Percentiles rank a stretch among this genome's conserved stretches.
Evolutionary conservation across 2,113 vertebrate species (phyloP).

Genomic region (Nansenia antarctica): DNA sequence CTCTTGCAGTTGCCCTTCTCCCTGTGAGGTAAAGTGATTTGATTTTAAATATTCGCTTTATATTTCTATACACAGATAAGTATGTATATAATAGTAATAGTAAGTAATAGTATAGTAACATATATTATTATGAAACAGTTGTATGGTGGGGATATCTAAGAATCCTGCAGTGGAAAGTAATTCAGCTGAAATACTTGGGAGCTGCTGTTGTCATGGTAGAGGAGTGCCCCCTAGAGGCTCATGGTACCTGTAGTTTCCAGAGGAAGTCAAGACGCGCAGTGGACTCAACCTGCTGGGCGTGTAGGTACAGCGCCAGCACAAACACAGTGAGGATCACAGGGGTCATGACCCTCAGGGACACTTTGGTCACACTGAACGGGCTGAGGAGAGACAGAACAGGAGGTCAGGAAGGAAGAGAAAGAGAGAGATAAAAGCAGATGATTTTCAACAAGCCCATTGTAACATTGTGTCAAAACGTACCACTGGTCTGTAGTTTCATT

Average conservation of each 20-base stretch:
- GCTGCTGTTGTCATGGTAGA: background rate
- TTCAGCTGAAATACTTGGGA: too few relatives aligned
- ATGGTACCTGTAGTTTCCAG: constrained; percentile 94
- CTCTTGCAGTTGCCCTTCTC: too few relatives aligned
- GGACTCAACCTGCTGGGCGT: constrained; percentile 96
- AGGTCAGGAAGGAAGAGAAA: background rate
- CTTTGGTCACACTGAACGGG: constrained; percentile 79
- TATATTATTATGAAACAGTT: too few relatives aligned
- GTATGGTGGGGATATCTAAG: too few relatives aligned
- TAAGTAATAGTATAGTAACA: too few relatives aligned
- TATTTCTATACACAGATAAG: too few relatives aligned
- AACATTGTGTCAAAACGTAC: constrained; percentile 73
- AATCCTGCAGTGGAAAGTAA: too few relatives aligned
- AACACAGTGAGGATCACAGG: constrained; percentile 93
- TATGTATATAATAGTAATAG: too few relatives aligned
- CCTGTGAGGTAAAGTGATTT: too few relatives aligned
- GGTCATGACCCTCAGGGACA: constrained; percentile 90
- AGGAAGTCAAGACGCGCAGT: constrained; percentile 96
- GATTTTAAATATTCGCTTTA: too few relatives aligned
- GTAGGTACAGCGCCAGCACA: constrained; percentile 92
- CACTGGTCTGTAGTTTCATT: constrained; percentile 83
- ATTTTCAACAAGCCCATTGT: too few relatives aligned
- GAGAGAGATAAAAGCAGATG: background rate
- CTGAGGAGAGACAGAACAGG: constrained; percentile 37
- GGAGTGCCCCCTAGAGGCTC: constrained; percentile 41